phyloP scores from a whole-genome alignment of 30 jellyfish, hydroid and myxozoan genomes.

The Aurelia sp. region DNA sequence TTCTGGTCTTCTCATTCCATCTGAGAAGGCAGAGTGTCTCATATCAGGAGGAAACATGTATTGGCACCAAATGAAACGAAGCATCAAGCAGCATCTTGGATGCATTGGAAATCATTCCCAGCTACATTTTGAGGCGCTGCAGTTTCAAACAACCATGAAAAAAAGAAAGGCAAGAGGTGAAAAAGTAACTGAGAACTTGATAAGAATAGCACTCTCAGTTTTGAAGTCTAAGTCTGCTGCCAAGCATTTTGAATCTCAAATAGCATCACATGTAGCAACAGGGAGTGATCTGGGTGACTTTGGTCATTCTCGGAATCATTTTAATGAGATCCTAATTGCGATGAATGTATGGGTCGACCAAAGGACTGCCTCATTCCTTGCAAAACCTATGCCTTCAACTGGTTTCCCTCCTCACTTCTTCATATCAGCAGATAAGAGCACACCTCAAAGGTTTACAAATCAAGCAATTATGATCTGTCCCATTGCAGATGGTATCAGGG shows the following conservation, averaged over 20 bases:
- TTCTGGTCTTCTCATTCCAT: conserved; percentile 16
- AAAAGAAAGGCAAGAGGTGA: conserved; percentile 9
- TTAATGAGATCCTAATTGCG: conserved; percentile 11
- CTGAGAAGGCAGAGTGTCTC: not conserved
- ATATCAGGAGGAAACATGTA: conserved; percentile 8
- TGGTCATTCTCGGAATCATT: conserved; percentile 36
- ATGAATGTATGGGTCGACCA: too few species aligned
- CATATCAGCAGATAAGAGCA: conserved; percentile 31
- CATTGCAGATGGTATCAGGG: not conserved
- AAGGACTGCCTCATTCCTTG: conserved; percentile 6
- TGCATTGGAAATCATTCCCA: conserved; percentile 1
- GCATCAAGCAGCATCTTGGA: conserved; percentile 9
- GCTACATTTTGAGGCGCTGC: conserved; percentile 32
- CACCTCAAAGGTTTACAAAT: conserved; percentile 31
- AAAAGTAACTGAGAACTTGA: conserved; percentile 33
- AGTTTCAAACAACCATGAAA: not conserved
- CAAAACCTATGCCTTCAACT: conserved; percentile 37
- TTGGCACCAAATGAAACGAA: conserved; percentile 2
- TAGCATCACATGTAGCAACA: conserved; percentile 38
- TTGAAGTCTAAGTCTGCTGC: conserved; percentile 41
- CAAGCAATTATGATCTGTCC: conserved; percentile 32
- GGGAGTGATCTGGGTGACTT: conserved; percentile 54
- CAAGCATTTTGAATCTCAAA: conserved; percentile 9
- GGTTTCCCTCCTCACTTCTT: conserved; percentile 31
- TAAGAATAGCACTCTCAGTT: conserved; percentile 28